Base-by-base conservation (phyloP, 2,888 invertebrate genomes). In the Seira musarum region DNA sequence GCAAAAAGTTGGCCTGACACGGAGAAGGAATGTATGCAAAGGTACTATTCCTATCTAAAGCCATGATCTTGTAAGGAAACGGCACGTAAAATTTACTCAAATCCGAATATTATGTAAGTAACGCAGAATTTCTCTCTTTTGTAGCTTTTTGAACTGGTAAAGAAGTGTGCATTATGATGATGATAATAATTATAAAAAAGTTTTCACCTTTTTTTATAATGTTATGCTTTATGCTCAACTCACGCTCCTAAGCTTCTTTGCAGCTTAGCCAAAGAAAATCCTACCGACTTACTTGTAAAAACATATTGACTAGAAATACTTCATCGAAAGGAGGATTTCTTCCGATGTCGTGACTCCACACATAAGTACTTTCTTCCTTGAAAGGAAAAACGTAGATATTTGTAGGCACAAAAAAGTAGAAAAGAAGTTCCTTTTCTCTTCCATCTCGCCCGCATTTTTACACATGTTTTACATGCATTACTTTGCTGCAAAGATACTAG, bases 221-320 rank as follows among this genome's bases (percentile, higher is more conserved):
- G 13, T 40, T 40, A 40, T 40, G 40, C 40, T n/a, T n/a, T n/a
- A n/a, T n/a, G n/a, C n/a, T n/a, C n/a, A n/a, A n/a, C n/a, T 40
- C 40, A 40, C 40, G 40, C 40, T 40, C 40, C 13, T 40, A 40
- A 40, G 40, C 40, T 13, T 40, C 40, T 40, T 40, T 40, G 5
- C 40, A 40, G 40, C 40, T 40, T 40, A 40, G n/a, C n/a, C n/a
- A 40, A 40, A 13, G 40, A 40, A 40, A 40, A 40, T 40, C 40
- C 13, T 40, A 40, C 40, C 6, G 40, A 40, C 40, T 40, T 40
- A 40, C 19, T 3, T 49, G 6, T 35, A 10, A 19, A 63, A 67
- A 24, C 67, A 72, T 79, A 79, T 79, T 79, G 79, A 72, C 61
- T 79, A 72, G 72, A 72, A 79, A 79, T 60, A 71, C 49, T 60